Percentiles rank a stretch among this genome's conserved stretches.
Conservation (phyloP, 2,888 invertebrate genomes). For the Embidobia sp. region DNA sequence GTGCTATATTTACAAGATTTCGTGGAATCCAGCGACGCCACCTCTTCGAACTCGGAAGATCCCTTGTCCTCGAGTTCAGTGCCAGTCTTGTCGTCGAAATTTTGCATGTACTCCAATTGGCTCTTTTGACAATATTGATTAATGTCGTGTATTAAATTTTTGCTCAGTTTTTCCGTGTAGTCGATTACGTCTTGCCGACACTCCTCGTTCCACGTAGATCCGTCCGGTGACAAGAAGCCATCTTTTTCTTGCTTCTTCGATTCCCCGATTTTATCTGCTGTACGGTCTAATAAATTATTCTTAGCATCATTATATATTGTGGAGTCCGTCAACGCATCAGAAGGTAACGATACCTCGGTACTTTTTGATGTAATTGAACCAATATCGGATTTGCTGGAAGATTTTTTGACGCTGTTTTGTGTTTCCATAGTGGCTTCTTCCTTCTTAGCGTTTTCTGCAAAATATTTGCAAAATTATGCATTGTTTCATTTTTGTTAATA, state of each 20-base stretch:
- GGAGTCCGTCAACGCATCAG: too few species aligned
- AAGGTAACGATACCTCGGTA: too few species aligned
- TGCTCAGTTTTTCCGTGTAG: conserved; percentile 90
- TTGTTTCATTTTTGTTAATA: too few species aligned
- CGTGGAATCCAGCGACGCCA: conserved; percentile 35
- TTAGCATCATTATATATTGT: too few species aligned
- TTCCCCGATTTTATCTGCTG: conserved; percentile 2
- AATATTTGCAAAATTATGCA: too few species aligned
- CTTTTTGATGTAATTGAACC: too few species aligned
- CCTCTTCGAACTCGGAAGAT: conserved; percentile 36
- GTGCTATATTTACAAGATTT: conserved; percentile 69
- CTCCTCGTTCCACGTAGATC: conserved; percentile 84
- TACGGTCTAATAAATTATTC: background rate
- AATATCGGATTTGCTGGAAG: conserved; percentile 2
- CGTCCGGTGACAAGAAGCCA: conserved; percentile 65
- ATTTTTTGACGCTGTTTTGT: conserved; percentile 5
- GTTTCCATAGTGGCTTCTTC: conserved; percentile 24
- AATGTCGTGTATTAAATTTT: conserved; percentile 90
- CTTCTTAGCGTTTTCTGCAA: conserved; percentile 36
- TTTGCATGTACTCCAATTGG: conserved; percentile 73
- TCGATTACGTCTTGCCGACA: conserved; percentile 88
- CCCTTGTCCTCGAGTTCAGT: conserved; percentile 19
- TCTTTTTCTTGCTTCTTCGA: background rate
- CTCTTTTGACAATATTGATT: conserved; percentile 82
- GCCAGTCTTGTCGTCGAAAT: conserved; percentile 41